Percentiles rank a stretch among this genome's conserved stretches.
These are phyloP conservation scores for Garrulus glandarius DNA, from an alignment of 2,797 vertebrate genomes.

Conservation along the genomic window DNA sequence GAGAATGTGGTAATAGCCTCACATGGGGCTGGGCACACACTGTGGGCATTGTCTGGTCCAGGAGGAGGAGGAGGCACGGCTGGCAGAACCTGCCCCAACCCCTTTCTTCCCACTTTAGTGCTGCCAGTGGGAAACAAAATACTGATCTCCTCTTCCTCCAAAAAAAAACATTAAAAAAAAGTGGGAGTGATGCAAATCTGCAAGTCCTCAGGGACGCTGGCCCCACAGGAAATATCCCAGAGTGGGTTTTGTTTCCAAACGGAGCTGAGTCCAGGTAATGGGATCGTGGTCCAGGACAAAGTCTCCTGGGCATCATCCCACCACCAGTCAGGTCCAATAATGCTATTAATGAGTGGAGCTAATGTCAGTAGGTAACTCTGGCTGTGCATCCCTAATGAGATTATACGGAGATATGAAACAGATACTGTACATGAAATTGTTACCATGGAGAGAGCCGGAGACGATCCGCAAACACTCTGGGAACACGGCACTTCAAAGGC, in stretches of 20 bases:
- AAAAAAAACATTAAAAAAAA: neutral
- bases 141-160: neutral
- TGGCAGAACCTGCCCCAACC: neutral
- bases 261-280: neutral
- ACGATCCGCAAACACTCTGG: neutral
- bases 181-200: neutral
- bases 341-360: conserved; percentile 23
- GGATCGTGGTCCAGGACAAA: neutral
- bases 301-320: neutral
- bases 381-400: conserved; percentile 53
- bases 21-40: neutral
- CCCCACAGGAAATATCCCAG: neutral
- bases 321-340: neutral
- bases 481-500: conserved; percentile 37
- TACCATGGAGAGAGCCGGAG: neutral
- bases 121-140: neutral
- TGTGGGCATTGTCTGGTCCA: neutral
- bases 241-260: neutral
- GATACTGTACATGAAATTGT: conserved; percentile 2
- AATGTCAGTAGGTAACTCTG: conserved; percentile 39
- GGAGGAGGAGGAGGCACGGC: neutral
- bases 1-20: neutral
- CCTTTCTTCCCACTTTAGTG: neutral
- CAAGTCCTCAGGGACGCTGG: rapidly evolving
- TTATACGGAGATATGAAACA: conserved; percentile 1